These are phyloP conservation scores for Sphaeridia pumilis DNA, from an alignment of 2,888 invertebrate species.

Conservation along the genomic window DNA sequence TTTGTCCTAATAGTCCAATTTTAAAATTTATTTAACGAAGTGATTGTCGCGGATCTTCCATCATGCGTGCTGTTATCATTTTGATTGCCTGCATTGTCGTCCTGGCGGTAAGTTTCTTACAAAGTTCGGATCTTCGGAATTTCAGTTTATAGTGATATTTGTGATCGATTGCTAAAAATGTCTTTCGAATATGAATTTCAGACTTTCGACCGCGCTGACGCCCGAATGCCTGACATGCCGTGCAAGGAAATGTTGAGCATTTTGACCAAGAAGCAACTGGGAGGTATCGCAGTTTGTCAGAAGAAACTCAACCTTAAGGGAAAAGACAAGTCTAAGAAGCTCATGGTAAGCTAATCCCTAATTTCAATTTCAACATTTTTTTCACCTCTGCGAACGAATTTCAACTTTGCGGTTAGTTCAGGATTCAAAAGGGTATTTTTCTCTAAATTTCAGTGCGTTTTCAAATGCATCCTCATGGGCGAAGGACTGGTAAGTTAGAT, in stretches of 20 bases:
- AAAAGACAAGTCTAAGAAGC: constrained; percentile 13
- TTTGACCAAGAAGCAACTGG: constrained; percentile 14
- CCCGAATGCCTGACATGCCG: not conserved
- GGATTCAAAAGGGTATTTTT: not conserved
- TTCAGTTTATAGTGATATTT: too few relatives aligned
- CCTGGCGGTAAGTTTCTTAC: too few relatives aligned
- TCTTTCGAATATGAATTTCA: too few relatives aligned
- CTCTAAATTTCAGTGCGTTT: constrained; percentile 24
- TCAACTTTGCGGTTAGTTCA: not conserved
- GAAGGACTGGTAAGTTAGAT: constrained; percentile 22
- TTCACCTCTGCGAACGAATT: not conserved
- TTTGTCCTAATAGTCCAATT: too few relatives aligned
- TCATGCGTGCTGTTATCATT: too few relatives aligned
- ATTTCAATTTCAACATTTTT: not conserved
- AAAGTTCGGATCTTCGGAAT: too few relatives aligned
- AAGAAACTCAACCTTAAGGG: constrained; percentile 16
- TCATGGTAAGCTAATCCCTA: constrained; percentile 4
- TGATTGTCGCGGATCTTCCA: too few relatives aligned
- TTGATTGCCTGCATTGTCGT: too few relatives aligned
- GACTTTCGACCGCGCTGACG: not conserved
- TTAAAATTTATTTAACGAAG: too few relatives aligned
- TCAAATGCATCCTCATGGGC: constrained; percentile 30
- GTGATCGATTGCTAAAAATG: too few relatives aligned
- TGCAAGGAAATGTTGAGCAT: constrained; percentile 11
- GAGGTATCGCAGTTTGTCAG: constrained; percentile 10